phyloP scores from a whole-genome alignment of 1,140 invertebrate genomes.

The Drosophila orena region DNA sequence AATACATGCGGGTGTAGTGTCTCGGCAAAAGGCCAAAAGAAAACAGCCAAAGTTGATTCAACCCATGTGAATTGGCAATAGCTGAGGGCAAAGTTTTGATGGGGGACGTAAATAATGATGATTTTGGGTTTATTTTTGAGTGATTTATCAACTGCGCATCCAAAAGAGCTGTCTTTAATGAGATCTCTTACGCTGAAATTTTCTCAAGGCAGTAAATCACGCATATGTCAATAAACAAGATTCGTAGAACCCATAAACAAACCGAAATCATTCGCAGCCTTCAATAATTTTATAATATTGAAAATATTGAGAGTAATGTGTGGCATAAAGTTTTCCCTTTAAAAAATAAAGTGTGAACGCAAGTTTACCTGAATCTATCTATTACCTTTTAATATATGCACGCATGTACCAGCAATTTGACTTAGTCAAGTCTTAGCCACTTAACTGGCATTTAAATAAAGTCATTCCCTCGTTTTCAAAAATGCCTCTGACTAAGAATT shows the following conservation, averaged over 20 bases:
- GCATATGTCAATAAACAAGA: neutral
- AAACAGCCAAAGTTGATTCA: constrained; percentile 47
- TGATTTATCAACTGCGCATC: constrained; percentile 33
- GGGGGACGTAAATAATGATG: constrained; percentile 53
- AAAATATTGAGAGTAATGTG: neutral
- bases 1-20: constrained; percentile 64
- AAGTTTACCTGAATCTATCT: neutral
- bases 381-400: neutral
- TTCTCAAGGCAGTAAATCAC: constrained; percentile 9
- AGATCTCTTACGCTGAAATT: constrained; percentile 9
- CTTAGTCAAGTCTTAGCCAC: neutral
- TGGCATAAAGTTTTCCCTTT: neutral
- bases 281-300: neutral
- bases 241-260: neutral
- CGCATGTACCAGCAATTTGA: neutral
- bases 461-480: neutral
- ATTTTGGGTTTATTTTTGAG: constrained; percentile 38
- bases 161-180: constrained; percentile 12
- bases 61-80: constrained; percentile 41
- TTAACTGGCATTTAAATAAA: constrained; percentile 24
- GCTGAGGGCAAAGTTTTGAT: constrained; percentile 42
- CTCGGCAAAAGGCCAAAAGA: constrained; percentile 1
- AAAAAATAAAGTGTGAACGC: constrained; percentile 8
- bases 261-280: neutral
- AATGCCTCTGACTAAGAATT: constrained; percentile 6